phyloP scores from a whole-genome alignment of 2,113 vertebrate species.

The Myodes glareolus region DNA sequence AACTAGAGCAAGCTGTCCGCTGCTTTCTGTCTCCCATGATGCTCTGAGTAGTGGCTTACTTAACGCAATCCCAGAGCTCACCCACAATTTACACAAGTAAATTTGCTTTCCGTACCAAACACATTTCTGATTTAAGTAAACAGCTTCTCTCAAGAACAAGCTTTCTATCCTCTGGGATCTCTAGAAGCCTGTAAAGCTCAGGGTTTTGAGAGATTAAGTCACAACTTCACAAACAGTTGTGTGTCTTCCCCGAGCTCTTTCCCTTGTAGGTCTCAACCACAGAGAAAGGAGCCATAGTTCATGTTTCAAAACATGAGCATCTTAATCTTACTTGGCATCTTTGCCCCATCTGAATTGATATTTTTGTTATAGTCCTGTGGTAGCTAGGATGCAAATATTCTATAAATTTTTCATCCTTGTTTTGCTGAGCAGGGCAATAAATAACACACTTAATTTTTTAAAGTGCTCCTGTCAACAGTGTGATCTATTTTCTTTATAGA shows the following conservation, averaged over 20 bases:
- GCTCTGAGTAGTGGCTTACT: background rate
- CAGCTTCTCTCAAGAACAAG: slow-evolving; percentile 8
- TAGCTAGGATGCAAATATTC: background rate
- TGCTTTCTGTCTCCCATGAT: slow-evolving; percentile 21
- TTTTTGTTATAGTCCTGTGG: background rate
- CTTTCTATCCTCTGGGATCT: slow-evolving; percentile 21
- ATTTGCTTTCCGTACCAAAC: slow-evolving; percentile 53
- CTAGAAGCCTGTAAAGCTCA: slow-evolving; percentile 18
- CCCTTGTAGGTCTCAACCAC: slow-evolving; percentile 21
- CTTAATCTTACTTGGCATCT: slow-evolving; percentile 26
- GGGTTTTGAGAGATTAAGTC: slow-evolving; percentile 31
- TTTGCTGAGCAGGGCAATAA: slow-evolving; percentile 26
- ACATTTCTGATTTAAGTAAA: slow-evolving; percentile 44
- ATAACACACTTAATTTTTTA: slow-evolving; percentile 42
- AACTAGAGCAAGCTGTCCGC: slow-evolving; percentile 15
- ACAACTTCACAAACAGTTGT: slow-evolving; percentile 25
- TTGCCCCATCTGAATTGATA: background rate
- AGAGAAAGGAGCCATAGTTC: background rate
- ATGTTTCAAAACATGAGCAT: background rate
- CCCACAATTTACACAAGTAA: background rate
- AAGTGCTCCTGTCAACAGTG: background rate
- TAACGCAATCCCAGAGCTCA: background rate
- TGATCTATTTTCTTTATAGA: slow-evolving; percentile 36
- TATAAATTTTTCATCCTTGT: slow-evolving; percentile 1
- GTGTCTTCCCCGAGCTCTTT: background rate